A percentile compares a stretch with the other conserved stretches of the same genome.
phyloP scores from a whole-genome alignment of 2,888 invertebrate genomes.

The Sarcophaga variegata region DNA sequence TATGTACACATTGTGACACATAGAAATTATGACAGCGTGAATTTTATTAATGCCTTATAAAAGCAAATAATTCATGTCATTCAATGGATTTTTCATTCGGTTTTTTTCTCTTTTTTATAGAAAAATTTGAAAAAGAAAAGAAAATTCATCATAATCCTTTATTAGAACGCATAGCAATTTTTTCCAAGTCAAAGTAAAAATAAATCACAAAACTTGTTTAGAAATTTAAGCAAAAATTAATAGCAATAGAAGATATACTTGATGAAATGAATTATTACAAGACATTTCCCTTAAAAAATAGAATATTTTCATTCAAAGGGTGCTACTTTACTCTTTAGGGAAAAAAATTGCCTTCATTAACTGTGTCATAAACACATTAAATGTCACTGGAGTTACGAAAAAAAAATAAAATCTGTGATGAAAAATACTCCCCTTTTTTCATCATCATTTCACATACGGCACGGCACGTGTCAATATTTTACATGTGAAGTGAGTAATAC shows the following conservation, averaged over 20 bases:
- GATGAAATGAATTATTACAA: not conserved
- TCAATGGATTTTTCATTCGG: slow-evolving; percentile 3
- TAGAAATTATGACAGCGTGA: slow-evolving; percentile 47
- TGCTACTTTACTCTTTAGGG: no score
- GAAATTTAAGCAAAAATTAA: not conserved
- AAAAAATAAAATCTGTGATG: not conserved
- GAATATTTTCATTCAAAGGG: no score
- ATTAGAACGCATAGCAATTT: not conserved
- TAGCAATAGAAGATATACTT: not conserved
- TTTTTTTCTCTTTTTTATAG: not conserved
- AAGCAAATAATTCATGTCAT: not conserved
- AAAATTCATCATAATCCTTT: not conserved
- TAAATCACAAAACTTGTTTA: not conserved
- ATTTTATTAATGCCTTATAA: not conserved
- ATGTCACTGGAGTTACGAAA: slow-evolving; percentile 32
- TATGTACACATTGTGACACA: slow-evolving; percentile 24
- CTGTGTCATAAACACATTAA: slow-evolving; percentile 61
- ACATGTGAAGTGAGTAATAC: not conserved
- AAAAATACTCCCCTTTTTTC: slow-evolving; percentile 33
- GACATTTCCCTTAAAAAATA: not conserved
- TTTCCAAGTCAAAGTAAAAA: not conserved
- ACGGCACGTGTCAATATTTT: slow-evolving; percentile 46
- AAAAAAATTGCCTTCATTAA: slow-evolving; percentile 60
- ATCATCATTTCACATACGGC: not conserved
- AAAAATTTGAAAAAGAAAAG: not conserved